Evolutionary conservation across 2,888 invertebrate genomes (phyloP).

Genomic region (Holacanthella duospinosa): DNA sequence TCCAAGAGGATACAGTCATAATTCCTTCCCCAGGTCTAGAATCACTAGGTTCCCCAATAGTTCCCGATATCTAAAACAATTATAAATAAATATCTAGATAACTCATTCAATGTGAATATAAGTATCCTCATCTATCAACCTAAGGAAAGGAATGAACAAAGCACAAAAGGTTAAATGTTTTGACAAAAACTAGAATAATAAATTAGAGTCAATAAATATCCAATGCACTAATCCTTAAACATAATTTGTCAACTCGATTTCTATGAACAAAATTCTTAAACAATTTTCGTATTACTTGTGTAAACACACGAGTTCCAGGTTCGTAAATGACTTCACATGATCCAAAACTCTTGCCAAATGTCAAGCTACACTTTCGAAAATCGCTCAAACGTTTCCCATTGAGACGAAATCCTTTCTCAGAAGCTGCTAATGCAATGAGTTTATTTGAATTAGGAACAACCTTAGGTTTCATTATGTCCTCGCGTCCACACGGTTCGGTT

Average conservation of each 20-base stretch:
- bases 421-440: conserved; percentile 20
- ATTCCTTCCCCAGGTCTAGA: conserved; percentile 34
- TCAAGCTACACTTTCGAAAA: conserved; percentile 23
- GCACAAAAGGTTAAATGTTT: too few species aligned
- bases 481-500: too few species aligned
- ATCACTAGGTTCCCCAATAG: conserved; percentile 32
- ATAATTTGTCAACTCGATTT: too few species aligned
- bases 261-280: too few species aligned
- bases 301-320: conserved; percentile 30
- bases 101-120: neutral
- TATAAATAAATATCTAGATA: conserved; percentile 1
- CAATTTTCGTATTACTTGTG: too few species aligned
- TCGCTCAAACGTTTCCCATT: conserved; percentile 24
- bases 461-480: conserved; percentile 33
- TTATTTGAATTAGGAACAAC: conserved; percentile 25
- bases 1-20: conserved; percentile 32
- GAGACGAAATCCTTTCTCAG: conserved; percentile 27
- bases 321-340: conserved; percentile 30
- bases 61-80: conserved; percentile 25
- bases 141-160: neutral
- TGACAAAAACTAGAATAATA: too few species aligned
- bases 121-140: neutral
- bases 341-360: conserved; percentile 29
- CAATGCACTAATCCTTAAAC: too few species aligned
- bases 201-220: too few species aligned